Evolutionary conservation across 2,888 invertebrate species (phyloP).

Genomic region (Nesidiocoris tenuis): DNA sequence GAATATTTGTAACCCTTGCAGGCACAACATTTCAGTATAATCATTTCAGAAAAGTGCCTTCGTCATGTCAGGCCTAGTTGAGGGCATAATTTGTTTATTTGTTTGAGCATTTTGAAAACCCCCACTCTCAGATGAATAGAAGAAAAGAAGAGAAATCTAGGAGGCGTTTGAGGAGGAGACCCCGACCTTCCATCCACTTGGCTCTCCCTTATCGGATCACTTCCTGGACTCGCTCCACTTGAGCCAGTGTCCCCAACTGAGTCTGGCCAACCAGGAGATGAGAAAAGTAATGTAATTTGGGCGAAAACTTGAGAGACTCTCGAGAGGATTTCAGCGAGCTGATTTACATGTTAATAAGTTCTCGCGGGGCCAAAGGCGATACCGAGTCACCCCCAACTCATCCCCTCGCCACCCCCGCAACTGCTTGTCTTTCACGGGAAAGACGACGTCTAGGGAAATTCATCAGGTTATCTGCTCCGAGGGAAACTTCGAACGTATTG

Average conservation of each 20-base stretch:
- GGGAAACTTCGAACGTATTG: background rate
- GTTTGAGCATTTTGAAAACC: no score
- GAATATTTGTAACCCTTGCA: no score
- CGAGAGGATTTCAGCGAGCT: constrained; percentile 2
- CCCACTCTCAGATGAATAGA: no score
- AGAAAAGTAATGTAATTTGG: background rate
- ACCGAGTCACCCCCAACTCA: background rate
- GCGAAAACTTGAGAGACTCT: constrained; percentile 10
- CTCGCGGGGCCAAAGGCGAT: background rate
- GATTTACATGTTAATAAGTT: background rate
- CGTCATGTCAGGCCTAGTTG: no score
- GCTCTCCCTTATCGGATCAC: no score
- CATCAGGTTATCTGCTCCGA: background rate
- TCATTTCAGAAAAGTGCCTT: no score
- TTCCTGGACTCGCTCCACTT: background rate
- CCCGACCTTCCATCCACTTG: no score
- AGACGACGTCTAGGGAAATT: background rate
- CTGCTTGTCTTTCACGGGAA: background rate
- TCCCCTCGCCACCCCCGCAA: background rate
- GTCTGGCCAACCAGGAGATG: background rate
- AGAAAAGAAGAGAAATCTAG: no score
- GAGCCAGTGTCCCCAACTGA: background rate
- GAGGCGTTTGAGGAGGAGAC: no score
- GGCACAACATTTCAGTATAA: no score
- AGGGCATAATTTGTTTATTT: no score